Evolutionary conservation across 2,113 vertebrate species (phyloP).

Genomic region (Dipodomys stephensi): DNA sequence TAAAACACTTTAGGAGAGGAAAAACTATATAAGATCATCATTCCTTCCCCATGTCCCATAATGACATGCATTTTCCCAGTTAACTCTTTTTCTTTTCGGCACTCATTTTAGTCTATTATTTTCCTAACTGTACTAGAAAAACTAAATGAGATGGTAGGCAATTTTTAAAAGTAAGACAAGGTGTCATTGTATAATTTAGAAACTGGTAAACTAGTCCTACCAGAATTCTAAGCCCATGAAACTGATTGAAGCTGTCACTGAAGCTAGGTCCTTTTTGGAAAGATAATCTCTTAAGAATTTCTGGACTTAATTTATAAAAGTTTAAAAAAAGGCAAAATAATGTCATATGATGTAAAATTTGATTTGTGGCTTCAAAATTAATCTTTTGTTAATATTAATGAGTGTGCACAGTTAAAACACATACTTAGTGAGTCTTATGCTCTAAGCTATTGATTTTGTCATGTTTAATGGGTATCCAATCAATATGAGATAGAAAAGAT

Average conservation of each 20-base stretch:
- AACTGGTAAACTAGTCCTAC: background rate
- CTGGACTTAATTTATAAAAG: slow-evolving; percentile 31
- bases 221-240: slow-evolving; percentile 37
- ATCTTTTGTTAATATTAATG: slow-evolving; percentile 42
- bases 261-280: background rate
- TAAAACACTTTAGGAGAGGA: background rate
- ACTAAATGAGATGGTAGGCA: background rate
- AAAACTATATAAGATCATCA: background rate
- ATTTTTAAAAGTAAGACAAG: slow-evolving; percentile 36
- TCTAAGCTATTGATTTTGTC: slow-evolving; percentile 48
- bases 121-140: slow-evolving; percentile 21
- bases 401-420: background rate
- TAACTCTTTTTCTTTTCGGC: background rate
- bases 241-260: background rate
- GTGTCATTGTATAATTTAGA: slow-evolving; percentile 13
- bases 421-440: background rate
- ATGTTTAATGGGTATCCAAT: slow-evolving; percentile 54
- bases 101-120: background rate
- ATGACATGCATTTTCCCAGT: background rate
- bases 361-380: slow-evolving; percentile 53
- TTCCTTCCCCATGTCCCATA: slow-evolving; percentile 24
- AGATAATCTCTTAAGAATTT: background rate
- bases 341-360: background rate
- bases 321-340: background rate
- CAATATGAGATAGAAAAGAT: slow-evolving; percentile 57